These are phyloP conservation scores for Tridacna crocea DNA, from an alignment of 2,888 invertebrate genomes.

Conservation along the genomic window DNA sequence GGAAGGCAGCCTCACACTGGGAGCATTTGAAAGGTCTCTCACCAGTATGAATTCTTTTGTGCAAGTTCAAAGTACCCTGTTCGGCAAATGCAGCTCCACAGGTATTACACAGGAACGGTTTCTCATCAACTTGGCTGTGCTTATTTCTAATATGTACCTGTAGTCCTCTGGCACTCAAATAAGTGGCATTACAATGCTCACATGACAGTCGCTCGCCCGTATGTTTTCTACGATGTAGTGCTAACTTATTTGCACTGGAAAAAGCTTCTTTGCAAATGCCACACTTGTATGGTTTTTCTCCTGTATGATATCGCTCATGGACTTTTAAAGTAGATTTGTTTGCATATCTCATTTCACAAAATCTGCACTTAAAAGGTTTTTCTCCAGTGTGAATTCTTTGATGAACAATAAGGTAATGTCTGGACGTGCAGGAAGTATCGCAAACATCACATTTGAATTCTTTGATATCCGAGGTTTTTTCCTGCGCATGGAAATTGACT, in stretches of 20 bases:
- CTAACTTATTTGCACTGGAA: not conserved
- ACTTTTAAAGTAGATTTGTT: not conserved
- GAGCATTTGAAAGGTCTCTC: no score
- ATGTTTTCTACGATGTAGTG: not conserved
- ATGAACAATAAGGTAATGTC: not conserved
- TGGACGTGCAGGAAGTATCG: not conserved
- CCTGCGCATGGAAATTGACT: no score
- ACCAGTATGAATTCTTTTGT: no score
- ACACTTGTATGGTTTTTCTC: not conserved
- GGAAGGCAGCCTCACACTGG: no score
- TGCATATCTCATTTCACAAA: not conserved
- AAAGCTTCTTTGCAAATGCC: not conserved
- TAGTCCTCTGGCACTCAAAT: no score
- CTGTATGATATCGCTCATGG: not conserved
- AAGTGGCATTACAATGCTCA: conserved; percentile 1
- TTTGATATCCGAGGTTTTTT: not conserved
- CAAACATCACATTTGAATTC: conserved; percentile 10
- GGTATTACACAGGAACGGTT: no score
- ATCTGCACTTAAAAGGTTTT: not conserved
- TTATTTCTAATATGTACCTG: no score
- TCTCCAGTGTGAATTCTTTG: conserved; percentile 4
- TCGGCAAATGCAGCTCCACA: no score
- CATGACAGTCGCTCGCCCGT: not conserved
- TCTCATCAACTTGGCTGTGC: no score
- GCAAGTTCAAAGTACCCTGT: no score